A percentile compares a stretch with the other conserved stretches of the same genome.
Evolutionary conservation across 2,888 invertebrate species (phyloP).

Genomic region (Aquatica leii): DNA sequence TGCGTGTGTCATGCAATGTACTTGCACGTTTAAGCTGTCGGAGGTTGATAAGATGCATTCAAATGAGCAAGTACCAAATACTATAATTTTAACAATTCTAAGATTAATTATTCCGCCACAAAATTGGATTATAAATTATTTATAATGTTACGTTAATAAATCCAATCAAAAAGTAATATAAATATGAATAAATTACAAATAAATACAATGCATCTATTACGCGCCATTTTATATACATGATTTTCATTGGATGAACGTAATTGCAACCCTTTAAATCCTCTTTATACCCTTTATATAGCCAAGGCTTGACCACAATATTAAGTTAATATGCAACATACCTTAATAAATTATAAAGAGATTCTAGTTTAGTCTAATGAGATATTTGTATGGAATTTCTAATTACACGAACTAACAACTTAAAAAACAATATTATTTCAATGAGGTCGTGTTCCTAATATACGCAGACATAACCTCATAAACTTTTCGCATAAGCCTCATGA

Average conservation of each 20-base stretch:
- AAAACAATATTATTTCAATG: no score
- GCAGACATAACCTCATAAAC: no score
- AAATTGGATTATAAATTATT: conserved; percentile 12
- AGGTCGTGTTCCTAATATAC: no score
- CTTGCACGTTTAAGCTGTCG: conserved; percentile 10
- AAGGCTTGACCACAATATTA: conserved; percentile 16
- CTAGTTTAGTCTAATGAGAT: conserved; percentile 10
- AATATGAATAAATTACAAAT: conserved; percentile 5
- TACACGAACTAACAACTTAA: not conserved
- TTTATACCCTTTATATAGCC: conserved; percentile 11
- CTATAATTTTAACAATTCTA: conserved; percentile 29
- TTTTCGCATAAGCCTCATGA: no score
- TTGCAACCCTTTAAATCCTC: conserved; percentile 17
- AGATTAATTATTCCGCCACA: conserved; percentile 6
- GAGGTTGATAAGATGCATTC: conserved; percentile 24
- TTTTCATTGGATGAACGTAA: conserved; percentile 10
- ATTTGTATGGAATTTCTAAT: conserved; percentile 2
- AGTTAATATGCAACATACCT: conserved; percentile 13
- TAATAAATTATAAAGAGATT: conserved; percentile 14
- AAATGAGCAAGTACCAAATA: conserved; percentile 24
- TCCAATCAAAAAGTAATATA: conserved; percentile 10
- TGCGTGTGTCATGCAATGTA: conserved; percentile 41
- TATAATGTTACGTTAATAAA: not conserved
- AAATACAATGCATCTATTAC: conserved; percentile 11
- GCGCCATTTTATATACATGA: conserved; percentile 6